Conservation (phyloP, 2,797 vertebrate genomes). For the Myripristis murdjan region DNA sequence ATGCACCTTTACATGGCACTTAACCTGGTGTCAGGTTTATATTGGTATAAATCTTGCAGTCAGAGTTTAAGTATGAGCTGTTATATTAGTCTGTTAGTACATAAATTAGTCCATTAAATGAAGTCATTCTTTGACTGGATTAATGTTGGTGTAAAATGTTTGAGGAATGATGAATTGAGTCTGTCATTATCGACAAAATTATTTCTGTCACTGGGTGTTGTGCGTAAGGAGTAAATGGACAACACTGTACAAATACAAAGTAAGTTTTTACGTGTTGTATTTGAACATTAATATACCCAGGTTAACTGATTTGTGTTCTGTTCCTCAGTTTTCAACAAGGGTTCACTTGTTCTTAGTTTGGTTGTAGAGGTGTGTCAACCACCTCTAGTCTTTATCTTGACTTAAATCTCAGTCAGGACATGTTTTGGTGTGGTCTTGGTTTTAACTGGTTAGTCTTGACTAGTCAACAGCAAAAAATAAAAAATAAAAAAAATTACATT, state of each 20-base stretch:
- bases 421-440: not conserved
- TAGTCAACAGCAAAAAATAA: not conserved
- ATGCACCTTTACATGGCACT: too few relatives aligned
- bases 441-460: not conserved
- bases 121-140: conserved; percentile 17
- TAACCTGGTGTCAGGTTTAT: too few relatives aligned
- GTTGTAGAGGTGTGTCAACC: not conserved
- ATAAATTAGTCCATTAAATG: not conserved
- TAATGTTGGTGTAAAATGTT: conserved; percentile 5
- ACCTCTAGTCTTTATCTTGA: conserved; percentile 20
- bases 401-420: not conserved
- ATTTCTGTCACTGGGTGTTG: too few relatives aligned
- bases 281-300: not conserved
- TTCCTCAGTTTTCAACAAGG: not conserved
- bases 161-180: not conserved
- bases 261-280: not conserved
- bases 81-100: not conserved
- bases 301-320: not conserved
- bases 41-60: too few relatives aligned
- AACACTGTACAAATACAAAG: too few relatives aligned
- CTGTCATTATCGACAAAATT: too few relatives aligned
- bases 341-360: too few relatives aligned
- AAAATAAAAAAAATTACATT: conserved; percentile 1
- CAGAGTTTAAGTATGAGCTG: not conserved
- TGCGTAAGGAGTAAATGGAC: too few relatives aligned